Percentiles rank a stretch among this genome's conserved stretches.
Evolutionary conservation across 2,797 vertebrate genomes (phyloP).

Genomic region (Sebastes diaconus): DNA sequence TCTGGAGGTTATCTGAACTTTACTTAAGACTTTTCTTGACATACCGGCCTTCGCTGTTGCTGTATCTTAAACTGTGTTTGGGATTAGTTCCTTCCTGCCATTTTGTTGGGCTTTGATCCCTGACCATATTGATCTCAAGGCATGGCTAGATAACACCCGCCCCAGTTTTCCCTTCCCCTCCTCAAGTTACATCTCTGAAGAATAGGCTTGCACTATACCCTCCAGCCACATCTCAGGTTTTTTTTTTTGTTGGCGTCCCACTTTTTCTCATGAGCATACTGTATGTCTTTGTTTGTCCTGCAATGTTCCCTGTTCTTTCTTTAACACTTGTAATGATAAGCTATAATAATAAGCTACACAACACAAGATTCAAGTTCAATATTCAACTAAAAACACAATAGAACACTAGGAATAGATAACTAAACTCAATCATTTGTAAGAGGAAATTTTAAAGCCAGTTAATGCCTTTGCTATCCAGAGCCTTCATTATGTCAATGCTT

Average conservation of each 20-base stretch:
- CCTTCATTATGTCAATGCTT: neutral
- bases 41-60: constrained; percentile 35
- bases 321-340: neutral
- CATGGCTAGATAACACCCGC: constrained; percentile 69
- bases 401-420: neutral
- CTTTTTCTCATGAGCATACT: constrained; percentile 49
- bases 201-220: constrained; percentile 54
- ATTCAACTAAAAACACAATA: neutral
- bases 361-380: neutral
- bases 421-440: neutral
- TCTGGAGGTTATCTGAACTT: constrained; percentile 50
- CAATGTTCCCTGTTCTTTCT: constrained; percentile 1
- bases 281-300: constrained; percentile 22
- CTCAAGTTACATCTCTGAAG: constrained; percentile 59
- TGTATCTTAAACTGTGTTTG: constrained; percentile 53
- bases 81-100: constrained; percentile 72
- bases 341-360: constrained; percentile 2
- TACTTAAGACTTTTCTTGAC: constrained; percentile 41
- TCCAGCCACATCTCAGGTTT: constrained; percentile 56
- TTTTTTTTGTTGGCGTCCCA: constrained; percentile 55
- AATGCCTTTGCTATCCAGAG: neutral
- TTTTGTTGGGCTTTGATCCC: constrained; percentile 75
- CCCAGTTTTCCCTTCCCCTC: constrained; percentile 60
- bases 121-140: constrained; percentile 74
- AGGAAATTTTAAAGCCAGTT: neutral